Conservation (phyloP, 2,113 vertebrate species). For the Lepus americanus region DNA sequence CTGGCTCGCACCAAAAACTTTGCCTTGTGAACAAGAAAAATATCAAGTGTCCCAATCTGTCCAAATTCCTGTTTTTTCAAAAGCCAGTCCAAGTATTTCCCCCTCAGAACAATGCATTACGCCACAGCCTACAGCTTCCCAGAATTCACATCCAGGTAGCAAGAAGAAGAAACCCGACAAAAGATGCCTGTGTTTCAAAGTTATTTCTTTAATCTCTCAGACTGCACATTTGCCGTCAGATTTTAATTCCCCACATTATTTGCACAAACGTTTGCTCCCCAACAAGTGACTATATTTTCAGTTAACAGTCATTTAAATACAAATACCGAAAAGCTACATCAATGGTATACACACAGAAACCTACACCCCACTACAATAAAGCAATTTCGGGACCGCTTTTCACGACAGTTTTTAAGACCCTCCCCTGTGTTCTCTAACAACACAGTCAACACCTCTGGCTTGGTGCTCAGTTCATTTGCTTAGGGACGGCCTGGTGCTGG, state of each 20-base stretch:
- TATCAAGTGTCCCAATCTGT: background rate
- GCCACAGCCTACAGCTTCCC: background rate
- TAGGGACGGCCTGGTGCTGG: background rate
- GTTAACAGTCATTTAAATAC: conserved; percentile 1
- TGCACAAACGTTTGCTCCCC: background rate
- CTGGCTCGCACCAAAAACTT: background rate
- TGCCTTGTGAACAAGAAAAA: conserved; percentile 1
- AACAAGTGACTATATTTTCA: background rate
- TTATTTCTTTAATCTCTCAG: background rate
- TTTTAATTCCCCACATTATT: background rate
- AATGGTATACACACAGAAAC: background rate
- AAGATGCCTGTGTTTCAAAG: background rate
- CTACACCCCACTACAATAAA: background rate
- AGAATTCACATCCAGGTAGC: background rate
- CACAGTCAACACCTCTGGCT: background rate
- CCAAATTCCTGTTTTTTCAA: background rate
- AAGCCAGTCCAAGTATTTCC: background rate
- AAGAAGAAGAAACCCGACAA: background rate
- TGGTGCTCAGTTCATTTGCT: background rate
- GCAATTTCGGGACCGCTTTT: background rate
- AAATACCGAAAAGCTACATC: background rate
- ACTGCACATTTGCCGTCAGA: background rate
- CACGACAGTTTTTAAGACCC: background rate
- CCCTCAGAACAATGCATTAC: background rate
- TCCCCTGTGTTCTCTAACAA: background rate